Percentiles rank a stretch among this genome's conserved stretches.
These are phyloP conservation scores for Gnathonemus longibarbis DNA, from an alignment of 2,113 vertebrate species.

Conservation along the genomic window DNA sequence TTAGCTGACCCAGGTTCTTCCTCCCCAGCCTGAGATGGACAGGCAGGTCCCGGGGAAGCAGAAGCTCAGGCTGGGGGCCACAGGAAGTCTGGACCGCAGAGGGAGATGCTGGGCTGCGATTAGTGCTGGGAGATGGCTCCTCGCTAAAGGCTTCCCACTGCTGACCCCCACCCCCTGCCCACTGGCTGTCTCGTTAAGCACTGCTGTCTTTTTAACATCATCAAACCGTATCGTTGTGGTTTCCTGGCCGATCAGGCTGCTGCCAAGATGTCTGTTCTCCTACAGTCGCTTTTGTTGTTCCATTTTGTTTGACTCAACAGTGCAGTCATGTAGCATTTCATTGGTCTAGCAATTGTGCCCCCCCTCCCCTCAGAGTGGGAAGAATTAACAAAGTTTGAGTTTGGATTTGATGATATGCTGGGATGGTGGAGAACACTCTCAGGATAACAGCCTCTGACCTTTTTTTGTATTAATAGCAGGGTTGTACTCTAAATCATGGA, in stretches of 20 bases:
- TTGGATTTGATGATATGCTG: neutral
- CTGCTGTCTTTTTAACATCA: neutral
- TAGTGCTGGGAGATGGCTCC: neutral
- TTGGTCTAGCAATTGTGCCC: neutral
- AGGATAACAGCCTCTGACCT: neutral
- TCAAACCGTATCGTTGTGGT: neutral
- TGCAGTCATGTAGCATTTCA: neutral
- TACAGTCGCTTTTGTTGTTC: neutral
- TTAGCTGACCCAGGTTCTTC: neutral
- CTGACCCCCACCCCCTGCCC: neutral
- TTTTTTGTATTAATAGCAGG: neutral
- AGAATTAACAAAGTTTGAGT: neutral
- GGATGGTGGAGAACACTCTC: neutral
- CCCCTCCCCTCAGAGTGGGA: neutral
- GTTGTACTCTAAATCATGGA: neutral
- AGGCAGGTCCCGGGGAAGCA: neutral
- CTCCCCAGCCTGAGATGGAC: neutral
- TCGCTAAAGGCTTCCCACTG: neutral
- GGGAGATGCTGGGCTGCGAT: neutral
- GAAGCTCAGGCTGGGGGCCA: neutral
- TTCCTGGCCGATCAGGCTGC: neutral
- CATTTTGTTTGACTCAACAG: neutral
- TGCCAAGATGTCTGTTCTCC: neutral
- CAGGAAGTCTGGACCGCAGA: neutral
- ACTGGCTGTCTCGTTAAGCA: neutral